Evolutionary conservation across 2,797 vertebrate species (phyloP).

Genomic region (Astyanax mexicanus): DNA sequence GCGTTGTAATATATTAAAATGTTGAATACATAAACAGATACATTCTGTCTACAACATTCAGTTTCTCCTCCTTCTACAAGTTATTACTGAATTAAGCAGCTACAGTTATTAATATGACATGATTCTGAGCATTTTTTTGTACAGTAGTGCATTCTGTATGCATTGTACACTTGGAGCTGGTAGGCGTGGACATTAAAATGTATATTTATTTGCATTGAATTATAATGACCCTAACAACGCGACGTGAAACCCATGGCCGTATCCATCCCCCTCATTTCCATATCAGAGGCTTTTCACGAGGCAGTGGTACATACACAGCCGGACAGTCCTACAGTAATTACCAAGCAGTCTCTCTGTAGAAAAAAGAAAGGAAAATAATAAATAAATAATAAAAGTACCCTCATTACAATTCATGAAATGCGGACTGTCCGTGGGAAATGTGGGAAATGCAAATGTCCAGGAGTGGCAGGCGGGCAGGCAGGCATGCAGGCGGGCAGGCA

Average conservation of each 20-base stretch:
- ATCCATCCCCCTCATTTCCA: conserved; percentile 79
- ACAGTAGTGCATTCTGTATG: neutral
- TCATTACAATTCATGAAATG: conserved; percentile 86
- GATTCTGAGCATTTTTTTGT: neutral
- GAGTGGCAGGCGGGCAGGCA: conserved; percentile 69
- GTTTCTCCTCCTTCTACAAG: neutral
- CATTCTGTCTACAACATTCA: too few relatives aligned
- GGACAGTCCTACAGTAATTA: conserved; percentile 78
- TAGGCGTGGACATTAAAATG: conserved; percentile 23
- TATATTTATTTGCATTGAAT: conserved; percentile 42
- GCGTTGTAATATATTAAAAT: too few relatives aligned
- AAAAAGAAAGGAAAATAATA: neutral
- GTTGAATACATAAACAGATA: too few relatives aligned
- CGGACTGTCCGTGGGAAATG: conserved; percentile 76
- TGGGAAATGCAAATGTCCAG: conserved; percentile 80
- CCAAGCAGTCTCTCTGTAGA: conserved; percentile 70
- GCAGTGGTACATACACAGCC: conserved; percentile 73
- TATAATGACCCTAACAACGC: conserved; percentile 11
- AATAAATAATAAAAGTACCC: conserved; percentile 23
- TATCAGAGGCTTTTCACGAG: conserved; percentile 72
- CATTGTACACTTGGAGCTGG: neutral
- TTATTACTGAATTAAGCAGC: neutral
- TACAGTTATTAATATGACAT: neutral
- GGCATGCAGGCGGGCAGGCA: conserved; percentile 69
- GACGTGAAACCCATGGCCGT: conserved; percentile 68